phyloP scores from a whole-genome alignment of 2,888 invertebrate genomes.

The Tachystola acroxantha region DNA sequence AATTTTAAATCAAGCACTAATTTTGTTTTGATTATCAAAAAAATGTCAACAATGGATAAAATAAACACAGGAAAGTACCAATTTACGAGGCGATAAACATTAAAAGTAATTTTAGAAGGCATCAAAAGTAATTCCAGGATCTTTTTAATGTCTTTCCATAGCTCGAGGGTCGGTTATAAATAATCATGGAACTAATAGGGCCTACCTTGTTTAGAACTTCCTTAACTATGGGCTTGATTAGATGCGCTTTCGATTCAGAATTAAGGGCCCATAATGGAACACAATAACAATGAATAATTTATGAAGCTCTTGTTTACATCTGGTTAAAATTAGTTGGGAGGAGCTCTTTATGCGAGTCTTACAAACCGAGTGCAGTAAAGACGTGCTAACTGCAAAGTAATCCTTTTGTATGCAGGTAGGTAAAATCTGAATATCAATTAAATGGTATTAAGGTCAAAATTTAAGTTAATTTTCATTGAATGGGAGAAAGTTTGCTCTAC shows the following conservation, averaged over 20 bases:
- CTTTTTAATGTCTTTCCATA: conserved; percentile 14
- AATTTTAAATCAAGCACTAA: too few species aligned
- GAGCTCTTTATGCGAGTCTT: conserved; percentile 8
- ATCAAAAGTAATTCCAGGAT: conserved; percentile 19
- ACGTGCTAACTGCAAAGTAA: conserved; percentile 9
- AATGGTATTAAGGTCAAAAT: conserved; percentile 18
- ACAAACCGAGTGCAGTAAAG: conserved; percentile 6
- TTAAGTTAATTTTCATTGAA: conserved; percentile 23
- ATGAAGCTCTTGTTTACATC: conserved; percentile 36
- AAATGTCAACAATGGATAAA: conserved; percentile 16
- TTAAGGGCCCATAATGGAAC: conserved; percentile 36
- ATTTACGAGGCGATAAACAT: conserved; percentile 14
- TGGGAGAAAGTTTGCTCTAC: conserved; percentile 20
- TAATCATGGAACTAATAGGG: conserved; percentile 2
- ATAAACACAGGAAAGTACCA: conserved; percentile 13
- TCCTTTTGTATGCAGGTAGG: conserved; percentile 7
- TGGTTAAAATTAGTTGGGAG: conserved; percentile 30
- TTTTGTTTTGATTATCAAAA: conserved; percentile 8
- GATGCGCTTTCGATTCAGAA: conserved; percentile 44
- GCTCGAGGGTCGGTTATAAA: conserved; percentile 16
- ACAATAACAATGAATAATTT: conserved; percentile 47
- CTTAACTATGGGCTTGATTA: conserved; percentile 34
- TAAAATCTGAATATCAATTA: conserved; percentile 14
- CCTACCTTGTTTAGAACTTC: conserved; percentile 9
- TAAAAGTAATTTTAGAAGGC: conserved; percentile 5